These are phyloP conservation scores for Deilephila elpenor DNA, from an alignment of 2,888 invertebrate genomes.

Conservation along the genomic window DNA sequence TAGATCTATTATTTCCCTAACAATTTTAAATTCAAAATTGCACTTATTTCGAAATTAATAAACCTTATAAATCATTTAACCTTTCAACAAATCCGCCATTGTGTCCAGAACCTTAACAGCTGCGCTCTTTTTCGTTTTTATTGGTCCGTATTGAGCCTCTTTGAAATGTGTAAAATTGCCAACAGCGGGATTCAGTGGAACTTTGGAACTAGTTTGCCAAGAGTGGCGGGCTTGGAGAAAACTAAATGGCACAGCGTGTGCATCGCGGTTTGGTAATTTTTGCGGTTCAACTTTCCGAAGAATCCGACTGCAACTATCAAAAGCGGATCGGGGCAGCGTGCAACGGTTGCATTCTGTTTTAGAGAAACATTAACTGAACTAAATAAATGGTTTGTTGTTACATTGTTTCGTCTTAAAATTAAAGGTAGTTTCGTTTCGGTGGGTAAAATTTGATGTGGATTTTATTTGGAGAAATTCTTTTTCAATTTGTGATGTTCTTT, in stretches of 20 bases:
- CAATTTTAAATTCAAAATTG: background rate
- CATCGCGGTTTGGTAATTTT: slow-evolving; percentile 34
- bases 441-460: no score
- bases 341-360: slow-evolving; percentile 10
- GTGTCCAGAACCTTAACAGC: background rate
- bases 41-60: background rate
- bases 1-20: background rate
- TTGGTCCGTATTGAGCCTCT: slow-evolving; percentile 51
- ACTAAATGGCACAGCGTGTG: slow-evolving; percentile 32
- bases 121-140: slow-evolving; percentile 37
- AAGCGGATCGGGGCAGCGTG: background rate
- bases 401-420: background rate
- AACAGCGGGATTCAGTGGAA: slow-evolving; percentile 51
- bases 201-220: slow-evolving; percentile 48
- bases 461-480: no score
- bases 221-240: slow-evolving; percentile 42
- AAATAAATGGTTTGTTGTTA: background rate
- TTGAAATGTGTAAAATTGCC: slow-evolving; percentile 57
- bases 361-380: slow-evolving; percentile 8
- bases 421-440: no score
- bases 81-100: background rate
- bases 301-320: slow-evolving; percentile 24
- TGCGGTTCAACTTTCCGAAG: slow-evolving; percentile 31
- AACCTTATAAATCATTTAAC: background rate
- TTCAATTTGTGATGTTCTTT: no score